Evolutionary conservation across 2,797 vertebrate genomes (phyloP), one percentile per base, ranked within the genome.

Genomic region (Taenioides sp.): DNA sequence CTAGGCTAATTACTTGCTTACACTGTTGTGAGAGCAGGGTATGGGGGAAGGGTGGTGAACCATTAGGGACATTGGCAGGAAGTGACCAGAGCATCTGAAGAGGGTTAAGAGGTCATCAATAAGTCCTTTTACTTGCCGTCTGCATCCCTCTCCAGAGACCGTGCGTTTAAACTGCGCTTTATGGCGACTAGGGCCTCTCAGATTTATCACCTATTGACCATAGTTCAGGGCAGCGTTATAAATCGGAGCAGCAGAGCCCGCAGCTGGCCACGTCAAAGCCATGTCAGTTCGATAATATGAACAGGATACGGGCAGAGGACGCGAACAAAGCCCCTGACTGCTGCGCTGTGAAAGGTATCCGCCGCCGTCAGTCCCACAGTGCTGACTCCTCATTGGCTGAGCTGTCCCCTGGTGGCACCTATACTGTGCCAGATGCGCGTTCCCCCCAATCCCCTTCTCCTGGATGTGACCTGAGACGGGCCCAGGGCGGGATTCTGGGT

Each of bases 391-490:
- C 95, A 95, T 94, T 95, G 90, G 79, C 93, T 93, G 90, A 34
- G 75, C 90, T 95, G 93, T 91, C 96, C 96, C 4, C 92, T 92
- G 95, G 96, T 96, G 93, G 91, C 94, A 97, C 96, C 97, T 96
- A 95, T 94, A 96, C 94, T 92, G 94, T 92, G 95, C 95, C 97
- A 98, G 97, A 96, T 98, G 97, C 94, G 95, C 92, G 94, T 25
- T 43, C 37, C 70, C 49, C 49, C 61, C 2, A 65, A 64, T 75
- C 77, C 76, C 70, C 57, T 82, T 92, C 93, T 95, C 94, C 94
- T 93, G 93, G 93, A 92, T 95, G 94, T 95, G 96, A 98, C 97
- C 97, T 94, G 95, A 97, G 95, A 95, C 91, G 88, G 91, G 95
- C 85, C 95, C 94, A 92, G 93, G 95, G 94, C 93, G 84, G 91